Evolutionary conservation across 1,140 invertebrate species (phyloP).

Genomic region (Hylyphantes graminicola): DNA sequence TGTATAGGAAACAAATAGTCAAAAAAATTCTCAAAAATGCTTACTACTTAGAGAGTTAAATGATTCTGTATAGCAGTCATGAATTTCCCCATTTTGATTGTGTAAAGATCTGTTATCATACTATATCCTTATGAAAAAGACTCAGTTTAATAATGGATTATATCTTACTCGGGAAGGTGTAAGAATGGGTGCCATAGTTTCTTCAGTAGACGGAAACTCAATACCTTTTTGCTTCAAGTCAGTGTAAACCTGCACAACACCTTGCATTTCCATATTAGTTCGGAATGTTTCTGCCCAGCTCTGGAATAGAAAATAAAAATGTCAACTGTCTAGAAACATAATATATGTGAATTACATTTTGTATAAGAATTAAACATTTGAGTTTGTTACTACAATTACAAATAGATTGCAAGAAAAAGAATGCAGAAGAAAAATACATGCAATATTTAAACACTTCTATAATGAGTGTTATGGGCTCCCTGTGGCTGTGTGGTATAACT

Average conservation of each 20-base stretch:
- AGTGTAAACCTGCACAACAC: conserved; percentile 93
- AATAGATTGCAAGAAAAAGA: too few relatives aligned
- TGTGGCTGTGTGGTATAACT: too few relatives aligned
- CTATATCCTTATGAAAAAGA: neutral
- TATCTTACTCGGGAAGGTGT: conserved; percentile 90
- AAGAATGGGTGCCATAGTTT: conserved; percentile 95
- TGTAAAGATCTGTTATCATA: neutral
- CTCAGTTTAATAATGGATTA: neutral
- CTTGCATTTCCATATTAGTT: conserved; percentile 86
- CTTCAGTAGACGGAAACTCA: conserved; percentile 95
- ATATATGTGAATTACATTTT: neutral
- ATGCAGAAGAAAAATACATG: too few relatives aligned
- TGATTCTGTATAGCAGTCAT: too few relatives aligned
- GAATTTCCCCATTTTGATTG: too few relatives aligned
- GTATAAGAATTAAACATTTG: too few relatives aligned
- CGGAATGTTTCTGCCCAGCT: conserved; percentile 98
- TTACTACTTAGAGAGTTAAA: too few relatives aligned
- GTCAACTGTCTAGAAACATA: neutral
- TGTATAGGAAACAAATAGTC: too few relatives aligned
- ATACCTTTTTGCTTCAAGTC: conserved; percentile 96
- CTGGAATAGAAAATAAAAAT: conserved; percentile 63
- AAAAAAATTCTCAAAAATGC: too few relatives aligned
- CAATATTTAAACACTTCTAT: too few relatives aligned
- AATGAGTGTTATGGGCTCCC: too few relatives aligned
- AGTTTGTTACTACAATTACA: too few relatives aligned